These are phyloP conservation scores for Pitangus sulphuratus DNA, from an alignment of 2,797 vertebrate genomes.

Conservation along the genomic window DNA sequence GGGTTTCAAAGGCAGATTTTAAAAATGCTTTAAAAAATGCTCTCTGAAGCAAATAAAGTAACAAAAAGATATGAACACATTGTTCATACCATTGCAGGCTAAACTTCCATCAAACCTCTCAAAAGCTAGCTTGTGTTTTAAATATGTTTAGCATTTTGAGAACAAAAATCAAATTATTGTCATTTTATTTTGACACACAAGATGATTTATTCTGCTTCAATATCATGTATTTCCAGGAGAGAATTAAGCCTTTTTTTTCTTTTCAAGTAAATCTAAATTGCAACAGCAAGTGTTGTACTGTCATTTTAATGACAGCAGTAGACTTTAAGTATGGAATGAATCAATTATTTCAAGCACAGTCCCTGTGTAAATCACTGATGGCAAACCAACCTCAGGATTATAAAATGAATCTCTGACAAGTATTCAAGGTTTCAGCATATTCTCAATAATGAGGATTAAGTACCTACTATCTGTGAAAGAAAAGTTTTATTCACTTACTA, in stretches of 20 bases:
- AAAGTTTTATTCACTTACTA: conserved; percentile 76
- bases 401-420: conserved; percentile 75
- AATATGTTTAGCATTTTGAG: conserved; percentile 15
- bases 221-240: neutral
- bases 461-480: conserved; percentile 67
- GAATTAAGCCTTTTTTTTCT: neutral
- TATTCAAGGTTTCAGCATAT: conserved; percentile 73
- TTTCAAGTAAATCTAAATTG: conserved; percentile 60
- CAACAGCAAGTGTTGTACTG: conserved; percentile 61
- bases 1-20: neutral
- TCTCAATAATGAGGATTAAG: conserved; percentile 77
- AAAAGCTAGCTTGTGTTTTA: neutral
- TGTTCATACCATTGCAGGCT: neutral
- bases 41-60: neutral
- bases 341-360: conserved; percentile 76
- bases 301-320: conserved; percentile 73
- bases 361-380: conserved; percentile 66
- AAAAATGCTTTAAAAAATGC: neutral
- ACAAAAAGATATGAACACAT: neutral
- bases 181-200: conserved; percentile 59
- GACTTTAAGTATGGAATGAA: conserved; percentile 74
- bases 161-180: conserved; percentile 15
- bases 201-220: conserved; percentile 42
- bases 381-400: conserved; percentile 73
- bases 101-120: neutral